These are phyloP conservation scores for Melipona beecheii DNA, from an alignment of 2,888 invertebrate genomes.

Conservation along the genomic window DNA sequence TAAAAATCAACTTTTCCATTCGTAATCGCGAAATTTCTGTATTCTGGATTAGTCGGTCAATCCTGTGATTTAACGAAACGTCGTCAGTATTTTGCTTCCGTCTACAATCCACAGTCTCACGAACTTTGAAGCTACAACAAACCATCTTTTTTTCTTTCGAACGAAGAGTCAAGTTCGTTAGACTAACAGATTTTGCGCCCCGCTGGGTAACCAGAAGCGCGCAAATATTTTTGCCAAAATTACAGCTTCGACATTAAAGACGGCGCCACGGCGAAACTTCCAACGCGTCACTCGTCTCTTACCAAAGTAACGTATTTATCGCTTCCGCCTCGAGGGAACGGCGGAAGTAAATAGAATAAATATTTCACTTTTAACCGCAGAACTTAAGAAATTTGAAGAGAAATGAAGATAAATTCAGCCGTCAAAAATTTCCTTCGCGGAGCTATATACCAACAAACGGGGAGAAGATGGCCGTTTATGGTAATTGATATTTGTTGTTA, in stretches of 20 bases:
- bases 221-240: no score
- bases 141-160: not conserved
- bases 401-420: not conserved
- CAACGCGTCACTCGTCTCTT: no score
- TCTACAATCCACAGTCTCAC: not conserved
- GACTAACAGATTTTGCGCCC: no score
- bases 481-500: constrained; percentile 66
- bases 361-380: not conserved
- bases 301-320: not conserved
- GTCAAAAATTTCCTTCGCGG: not conserved
- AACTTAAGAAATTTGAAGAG: not conserved
- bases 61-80: not conserved
- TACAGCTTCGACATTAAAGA: no score
- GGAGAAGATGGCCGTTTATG: constrained; percentile 25
- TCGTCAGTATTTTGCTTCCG: no score
- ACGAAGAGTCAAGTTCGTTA: no score
- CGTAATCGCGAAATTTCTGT: not conserved
- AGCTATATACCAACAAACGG: not conserved
- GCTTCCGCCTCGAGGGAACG: not conserved
- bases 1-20: not conserved
- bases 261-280: no score
- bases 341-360: not conserved
- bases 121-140: not conserved
- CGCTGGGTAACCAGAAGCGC: no score
- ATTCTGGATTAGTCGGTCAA: not conserved